Evolutionary conservation across 2,113 vertebrate genomes (phyloP), one percentile per base, ranked within the genome.

Genomic region (Sus scrofa): DNA sequence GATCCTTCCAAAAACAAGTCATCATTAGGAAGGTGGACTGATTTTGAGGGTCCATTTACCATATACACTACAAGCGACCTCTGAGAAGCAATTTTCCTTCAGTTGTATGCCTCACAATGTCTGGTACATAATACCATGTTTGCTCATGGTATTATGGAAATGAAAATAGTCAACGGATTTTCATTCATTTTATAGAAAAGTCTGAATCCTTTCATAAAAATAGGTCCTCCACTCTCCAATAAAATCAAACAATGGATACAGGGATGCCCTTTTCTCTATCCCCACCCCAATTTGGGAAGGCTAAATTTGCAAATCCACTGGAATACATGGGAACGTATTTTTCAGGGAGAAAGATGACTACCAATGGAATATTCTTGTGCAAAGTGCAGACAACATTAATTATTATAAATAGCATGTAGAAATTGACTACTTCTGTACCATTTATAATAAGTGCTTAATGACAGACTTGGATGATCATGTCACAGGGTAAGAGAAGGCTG

Each of bases 101-200:
- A 67, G 27, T 34, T 86, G 39, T 44, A 32, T 71, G 27, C 39
- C 27, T 86, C 58, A 63, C 12, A 63, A 20, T 39, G 20, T 50
- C 73, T 84, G 9, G 24, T 74, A 90, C 68, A 19, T 79, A 85
- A 54, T 26, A 86, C n/a, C 9, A 44, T 27, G 14, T 34, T 89
- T 74, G 62, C 44, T 58, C 58, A 75, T 10, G n/a, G n/a, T n/a
- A n/a, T n/a, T n/a, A n/a, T 37, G 75, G 60, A 95, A 75, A 14
- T 93, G 44, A 89, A 71, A 71, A 60, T 50, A 44, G 39, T 85
- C 18, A 93, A n/a, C 37, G 12, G 4, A 3, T 93, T 88, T 93
- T 67, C 85, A 32, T 88, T 86, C 18, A 91, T 63, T 81, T 73
- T 95, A n/a, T 12, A 73, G 58, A 93, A 89, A 92, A 60, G 54